Conservation (phyloP, 2,797 vertebrate species). For the Miichthys miiuy region DNA sequence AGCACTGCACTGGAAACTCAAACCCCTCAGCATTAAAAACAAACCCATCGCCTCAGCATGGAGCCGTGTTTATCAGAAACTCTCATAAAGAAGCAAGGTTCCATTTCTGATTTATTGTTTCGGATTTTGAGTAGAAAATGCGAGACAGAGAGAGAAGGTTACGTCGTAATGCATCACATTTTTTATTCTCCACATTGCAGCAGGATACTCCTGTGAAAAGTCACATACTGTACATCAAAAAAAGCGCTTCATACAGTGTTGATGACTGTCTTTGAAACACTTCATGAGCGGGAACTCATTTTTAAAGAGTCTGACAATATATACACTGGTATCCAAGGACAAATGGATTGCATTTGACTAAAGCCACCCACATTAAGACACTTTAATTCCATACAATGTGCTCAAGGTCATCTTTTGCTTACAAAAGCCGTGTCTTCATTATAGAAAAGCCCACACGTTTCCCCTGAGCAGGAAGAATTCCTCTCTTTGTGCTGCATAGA, state of each 20-base stretch:
- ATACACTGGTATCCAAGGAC: slow-evolving; percentile 32
- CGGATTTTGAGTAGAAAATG: not conserved
- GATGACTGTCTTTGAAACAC: slow-evolving; percentile 5
- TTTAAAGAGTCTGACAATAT: slow-evolving; percentile 45
- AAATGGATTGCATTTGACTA: slow-evolving; percentile 55
- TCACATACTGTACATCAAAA: not conserved
- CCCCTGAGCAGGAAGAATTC: slow-evolving; percentile 9
- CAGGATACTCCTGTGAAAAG: not conserved
- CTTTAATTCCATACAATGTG: slow-evolving; percentile 50
- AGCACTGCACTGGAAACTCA: slow-evolving; percentile 49
- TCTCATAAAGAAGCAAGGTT: not conserved
- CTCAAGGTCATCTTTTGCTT: slow-evolving; percentile 62
- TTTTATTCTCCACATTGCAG: not conserved
- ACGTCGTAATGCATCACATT: not conserved
- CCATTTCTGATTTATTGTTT: slow-evolving; percentile 46
- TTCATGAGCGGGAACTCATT: slow-evolving; percentile 13
- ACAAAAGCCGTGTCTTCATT: slow-evolving; percentile 19
- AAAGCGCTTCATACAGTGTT: slow-evolving; percentile 15
- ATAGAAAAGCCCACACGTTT: slow-evolving; percentile 8
- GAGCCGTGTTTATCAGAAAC: slow-evolving; percentile 1
- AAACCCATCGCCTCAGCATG: slow-evolving; percentile 16
- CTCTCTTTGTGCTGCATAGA: slow-evolving; percentile 8
- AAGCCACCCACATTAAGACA: slow-evolving; percentile 59
- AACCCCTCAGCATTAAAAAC: slow-evolving; percentile 44
- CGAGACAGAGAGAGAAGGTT: not conserved